phyloP scores from a whole-genome alignment of 2,797 vertebrate species.

The Tolypeutes matacus region DNA sequence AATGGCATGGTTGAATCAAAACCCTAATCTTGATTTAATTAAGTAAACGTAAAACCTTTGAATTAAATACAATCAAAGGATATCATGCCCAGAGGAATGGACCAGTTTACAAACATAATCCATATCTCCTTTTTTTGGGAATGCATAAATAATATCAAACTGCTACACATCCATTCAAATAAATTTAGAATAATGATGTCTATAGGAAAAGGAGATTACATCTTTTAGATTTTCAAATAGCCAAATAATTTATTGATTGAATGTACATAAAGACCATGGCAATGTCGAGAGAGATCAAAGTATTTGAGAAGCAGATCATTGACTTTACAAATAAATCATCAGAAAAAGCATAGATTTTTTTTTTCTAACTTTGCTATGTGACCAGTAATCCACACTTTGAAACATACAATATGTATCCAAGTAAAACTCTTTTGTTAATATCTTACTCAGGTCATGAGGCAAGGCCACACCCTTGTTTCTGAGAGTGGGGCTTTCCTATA shows the following conservation, averaged over 20 bases:
- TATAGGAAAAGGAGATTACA: not conserved
- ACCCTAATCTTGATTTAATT: too few relatives aligned
- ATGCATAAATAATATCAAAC: too few relatives aligned
- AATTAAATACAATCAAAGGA: too few relatives aligned
- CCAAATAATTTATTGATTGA: not conserved
- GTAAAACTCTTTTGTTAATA: not conserved
- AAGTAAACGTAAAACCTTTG: too few relatives aligned
- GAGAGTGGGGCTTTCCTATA: not conserved
- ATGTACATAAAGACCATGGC: not conserved
- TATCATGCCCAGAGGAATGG: too few relatives aligned
- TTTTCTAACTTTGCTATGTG: not conserved
- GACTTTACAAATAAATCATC: not conserved
- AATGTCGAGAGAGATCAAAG: not conserved
- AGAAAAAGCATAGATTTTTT: not conserved
- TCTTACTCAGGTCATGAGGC: not conserved
- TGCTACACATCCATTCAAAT: not conserved
- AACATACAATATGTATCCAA: not conserved
- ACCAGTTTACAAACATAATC: too few relatives aligned
- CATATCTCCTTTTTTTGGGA: too few relatives aligned
- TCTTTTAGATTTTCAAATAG: not conserved
- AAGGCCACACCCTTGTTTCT: not conserved
- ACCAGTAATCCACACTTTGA: not conserved
- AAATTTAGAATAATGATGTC: conserved; percentile 11
- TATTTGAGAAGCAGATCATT: not conserved
- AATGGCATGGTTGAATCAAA: too few relatives aligned